Base-by-base conservation (phyloP, 2,888 invertebrate species). In the Scelioninae gen. 1 region DNA sequence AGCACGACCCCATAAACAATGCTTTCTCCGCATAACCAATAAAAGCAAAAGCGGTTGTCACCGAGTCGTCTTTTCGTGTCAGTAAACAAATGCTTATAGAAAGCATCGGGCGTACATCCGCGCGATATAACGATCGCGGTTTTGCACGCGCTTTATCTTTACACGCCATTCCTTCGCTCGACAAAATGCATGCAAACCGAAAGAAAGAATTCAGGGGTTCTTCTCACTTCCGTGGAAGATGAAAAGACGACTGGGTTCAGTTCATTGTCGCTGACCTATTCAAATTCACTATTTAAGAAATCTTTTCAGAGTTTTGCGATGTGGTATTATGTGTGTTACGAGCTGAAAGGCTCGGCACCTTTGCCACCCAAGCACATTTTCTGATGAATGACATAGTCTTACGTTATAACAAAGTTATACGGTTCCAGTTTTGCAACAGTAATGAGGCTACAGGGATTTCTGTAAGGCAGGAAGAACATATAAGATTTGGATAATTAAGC, bases 51-150 rank as follows among this genome's bases (percentile, higher is more conserved):
- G 72, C 72, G 34, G 53, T 43, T 58, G 53, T 62, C 62, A 45
- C 62, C 53, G 32, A 55, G 69, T 0, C 62, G 75, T 49, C 72
- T 83, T 83, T 83, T 85, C 83, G 81, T 78, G 60, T 72, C 60
- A 76, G 15, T 81, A 75, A 81, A 81, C 75, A 74, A 81, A 75
- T 56, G 63, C 75, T 63, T 63, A 63, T 56, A 32, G 80, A 75
- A 74, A 43, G 51, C 60, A 69, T 69, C 55, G 69, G 63, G 74
- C 53, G 81, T 63, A 69, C 40, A 68, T 53, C 32, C 66, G 40
- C 38, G 74, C 34, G 55, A 11, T 60, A 55, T 75, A 74, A 80
- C 68, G 68, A 68, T 75, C 80, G 74, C 62, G 77, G 69, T 74
- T 63, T 74, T 80, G 51, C 69, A 77, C 74, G 68, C 62, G 47